Base-by-base conservation (phyloP, 1,140 invertebrate genomes). In the Tetraneura akinire region DNA sequence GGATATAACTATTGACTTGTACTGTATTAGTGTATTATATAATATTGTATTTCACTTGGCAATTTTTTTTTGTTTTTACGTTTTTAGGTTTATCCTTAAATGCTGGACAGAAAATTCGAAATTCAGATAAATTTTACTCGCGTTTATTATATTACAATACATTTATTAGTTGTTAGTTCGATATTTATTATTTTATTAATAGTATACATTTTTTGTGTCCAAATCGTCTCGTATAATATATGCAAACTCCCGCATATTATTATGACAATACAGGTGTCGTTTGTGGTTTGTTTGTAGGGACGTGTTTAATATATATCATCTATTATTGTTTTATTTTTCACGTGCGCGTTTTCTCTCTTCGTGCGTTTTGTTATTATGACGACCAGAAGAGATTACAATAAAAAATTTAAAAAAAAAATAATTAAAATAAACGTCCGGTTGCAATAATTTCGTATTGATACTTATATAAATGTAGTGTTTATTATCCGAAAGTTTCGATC, bases 221-320 rank as follows among this genome's bases (percentile, higher is more conserved):
- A 78, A 78, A 62, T 78, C 23, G 8, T 23, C n/a, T n/a, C n/a
- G n/a, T n/a, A n/a, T n/a, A n/a, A n/a, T n/a, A n/a, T n/a, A 76
- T 60, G 32, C 53, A 60, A 14, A 62, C 74, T 62, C 13, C 74
- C 55, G 53, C 32, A 21, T n/a, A 9, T 0, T 3, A 78, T 55
- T 47, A 78, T 78, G 32, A 78, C 74, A 78, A 78, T 78, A n/a
- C n/a, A 32, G n/a, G 23, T 9, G 21, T 5, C n/a, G 74, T 78
- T 78, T 78, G 62, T 37, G 42, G 74, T 78, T 78, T 62, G 74
- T 78, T 78, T n/a, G n/a, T n/a, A 78, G 74, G 74, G 53, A 78
- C 74, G 23, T 45, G 45, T 29, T 3, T 8, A 8, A 4, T 37
- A 37, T 37, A 37, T 37, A 4, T 37, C 8, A 60, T 14, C 11